Conservation (phyloP, 2,888 invertebrate genomes). For the Andrena camellia region DNA sequence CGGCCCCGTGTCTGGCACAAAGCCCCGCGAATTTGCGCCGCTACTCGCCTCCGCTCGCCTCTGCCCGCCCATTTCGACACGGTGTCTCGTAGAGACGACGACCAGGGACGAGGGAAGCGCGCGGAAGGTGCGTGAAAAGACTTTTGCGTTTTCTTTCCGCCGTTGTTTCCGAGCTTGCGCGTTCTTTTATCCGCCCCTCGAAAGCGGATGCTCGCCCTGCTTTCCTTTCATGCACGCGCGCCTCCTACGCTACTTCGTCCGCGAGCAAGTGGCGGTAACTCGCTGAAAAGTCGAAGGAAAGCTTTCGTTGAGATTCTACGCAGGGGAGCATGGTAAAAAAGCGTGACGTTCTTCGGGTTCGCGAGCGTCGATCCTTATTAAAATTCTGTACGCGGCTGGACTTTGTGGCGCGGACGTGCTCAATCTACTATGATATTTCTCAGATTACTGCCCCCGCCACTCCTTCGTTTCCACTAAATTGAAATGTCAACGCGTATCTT, state of each 20-base stretch:
- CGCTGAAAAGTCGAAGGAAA: not conserved
- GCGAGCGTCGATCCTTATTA: not conserved
- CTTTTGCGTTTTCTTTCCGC: slow-evolving; percentile 17
- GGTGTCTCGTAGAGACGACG: not conserved
- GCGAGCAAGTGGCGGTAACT: slow-evolving; percentile 6
- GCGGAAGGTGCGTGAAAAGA: slow-evolving; percentile 20
- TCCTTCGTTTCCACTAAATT: too few species aligned
- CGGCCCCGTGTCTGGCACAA: not conserved
- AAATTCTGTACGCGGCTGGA: not conserved
- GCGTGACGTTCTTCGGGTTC: not conserved
- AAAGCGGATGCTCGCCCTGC: slow-evolving; percentile 18
- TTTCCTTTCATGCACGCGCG: slow-evolving; percentile 18
- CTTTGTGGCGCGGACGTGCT: slow-evolving; percentile 1
- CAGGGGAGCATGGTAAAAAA: not conserved
- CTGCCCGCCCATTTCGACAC: not conserved
- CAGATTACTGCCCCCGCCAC: too few species aligned
- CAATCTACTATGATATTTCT: not conserved
- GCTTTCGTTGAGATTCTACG: not conserved
- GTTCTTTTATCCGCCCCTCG: slow-evolving; percentile 28
- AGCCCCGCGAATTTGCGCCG: slow-evolving; percentile 1
- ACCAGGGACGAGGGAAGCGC: not conserved
- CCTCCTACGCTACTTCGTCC: not conserved
- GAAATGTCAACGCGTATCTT: not conserved
- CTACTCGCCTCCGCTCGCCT: not conserved
- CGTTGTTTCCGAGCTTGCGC: slow-evolving; percentile 24